phyloP scores from a whole-genome alignment of 2,888 invertebrate genomes.

The Pterostichus niger region DNA sequence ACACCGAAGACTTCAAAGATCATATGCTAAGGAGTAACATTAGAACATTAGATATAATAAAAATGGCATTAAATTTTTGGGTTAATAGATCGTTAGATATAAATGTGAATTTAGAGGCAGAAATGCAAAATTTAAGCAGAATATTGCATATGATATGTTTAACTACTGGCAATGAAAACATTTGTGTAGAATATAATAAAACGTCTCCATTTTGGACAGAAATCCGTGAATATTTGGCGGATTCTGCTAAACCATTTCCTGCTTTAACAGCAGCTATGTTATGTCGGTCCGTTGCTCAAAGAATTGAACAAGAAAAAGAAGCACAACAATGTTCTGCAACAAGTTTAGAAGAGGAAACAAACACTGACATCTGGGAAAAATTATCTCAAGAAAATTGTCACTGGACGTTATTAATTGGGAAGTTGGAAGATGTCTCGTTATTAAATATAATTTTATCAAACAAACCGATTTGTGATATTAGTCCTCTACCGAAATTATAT shows the following conservation, averaged over 20 bases:
- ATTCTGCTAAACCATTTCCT: conserved; percentile 86
- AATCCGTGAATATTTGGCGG: conserved; percentile 85
- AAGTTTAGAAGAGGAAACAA: conserved; percentile 75
- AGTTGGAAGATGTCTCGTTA: conserved; percentile 92
- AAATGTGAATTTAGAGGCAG: conserved; percentile 77
- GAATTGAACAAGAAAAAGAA: conserved; percentile 77
- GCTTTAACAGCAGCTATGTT: conserved; percentile 91
- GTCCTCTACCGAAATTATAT: conserved; percentile 79
- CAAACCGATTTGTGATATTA: conserved; percentile 76
- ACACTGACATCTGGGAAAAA: conserved; percentile 86
- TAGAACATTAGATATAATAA: conserved; percentile 84
- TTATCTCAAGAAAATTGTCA: conserved; percentile 91
- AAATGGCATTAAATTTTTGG: conserved; percentile 86
- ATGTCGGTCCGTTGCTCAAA: conserved; percentile 86
- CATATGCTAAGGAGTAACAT: conserved; percentile 76
- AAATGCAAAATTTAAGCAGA: conserved; percentile 85
- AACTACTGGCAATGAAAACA: conserved; percentile 80
- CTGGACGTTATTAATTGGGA: conserved; percentile 92
- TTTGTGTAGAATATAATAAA: conserved; percentile 83
- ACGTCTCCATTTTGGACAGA: conserved; percentile 91
- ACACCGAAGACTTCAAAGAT: conserved; percentile 71
- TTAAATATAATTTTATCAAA: conserved; percentile 85
- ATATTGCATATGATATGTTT: conserved; percentile 84
- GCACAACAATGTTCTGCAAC: conserved; percentile 71
- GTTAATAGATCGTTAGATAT: conserved; percentile 81